These are phyloP conservation scores for Pammene fasciana DNA, from an alignment of 2,888 invertebrate genomes.

Conservation along the genomic window DNA sequence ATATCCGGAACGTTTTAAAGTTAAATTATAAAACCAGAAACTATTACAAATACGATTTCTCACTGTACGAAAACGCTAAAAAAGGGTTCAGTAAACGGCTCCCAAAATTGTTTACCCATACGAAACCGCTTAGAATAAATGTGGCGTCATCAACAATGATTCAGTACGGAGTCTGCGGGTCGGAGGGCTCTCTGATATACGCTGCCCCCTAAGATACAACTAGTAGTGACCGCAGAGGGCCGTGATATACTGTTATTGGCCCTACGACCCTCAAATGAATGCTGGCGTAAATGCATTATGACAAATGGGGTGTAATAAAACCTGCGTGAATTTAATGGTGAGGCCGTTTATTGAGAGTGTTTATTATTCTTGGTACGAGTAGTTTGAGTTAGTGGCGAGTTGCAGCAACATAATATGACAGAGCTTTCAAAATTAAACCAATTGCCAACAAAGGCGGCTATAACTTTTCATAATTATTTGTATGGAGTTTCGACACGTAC, in stretches of 20 bases:
- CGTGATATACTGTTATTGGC: slow-evolving; percentile 51
- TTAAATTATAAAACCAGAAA: too few species aligned
- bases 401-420: neutral
- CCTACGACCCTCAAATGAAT: slow-evolving; percentile 40
- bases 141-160: slow-evolving; percentile 53
- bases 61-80: slow-evolving; percentile 10
- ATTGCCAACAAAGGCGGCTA: too few species aligned
- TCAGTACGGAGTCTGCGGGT: slow-evolving; percentile 46
- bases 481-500: too few species aligned
- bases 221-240: slow-evolving; percentile 45
- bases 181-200: slow-evolving; percentile 44
- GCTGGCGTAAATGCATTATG: slow-evolving; percentile 42
- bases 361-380: slow-evolving; percentile 3
- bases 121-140: slow-evolving; percentile 51
- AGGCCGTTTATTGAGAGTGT: slow-evolving; percentile 18
- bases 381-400: neutral
- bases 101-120: slow-evolving; percentile 39
- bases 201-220: slow-evolving; percentile 39
- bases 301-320: slow-evolving; percentile 42
- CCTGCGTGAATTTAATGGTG: slow-evolving; percentile 35
- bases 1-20: too few species aligned
- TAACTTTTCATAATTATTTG: too few species aligned
- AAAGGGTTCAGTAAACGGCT: slow-evolving; percentile 21
- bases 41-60: neutral
- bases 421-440: neutral